phyloP scores from a whole-genome alignment of 2,888 invertebrate species.

The Ditula angustiorana region DNA sequence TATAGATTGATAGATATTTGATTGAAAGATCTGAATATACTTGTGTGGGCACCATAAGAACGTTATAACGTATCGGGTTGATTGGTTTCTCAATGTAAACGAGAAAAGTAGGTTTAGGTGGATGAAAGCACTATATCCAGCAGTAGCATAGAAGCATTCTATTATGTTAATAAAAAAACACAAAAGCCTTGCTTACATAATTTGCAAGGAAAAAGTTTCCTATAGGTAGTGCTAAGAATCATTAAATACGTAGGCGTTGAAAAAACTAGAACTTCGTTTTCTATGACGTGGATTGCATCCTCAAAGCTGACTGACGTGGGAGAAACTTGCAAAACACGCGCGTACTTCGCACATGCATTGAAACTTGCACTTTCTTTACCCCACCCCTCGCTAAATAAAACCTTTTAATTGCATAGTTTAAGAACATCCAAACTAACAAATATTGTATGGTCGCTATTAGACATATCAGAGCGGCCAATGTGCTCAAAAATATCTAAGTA shows the following conservation, averaged over 20 bases:
- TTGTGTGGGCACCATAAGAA: neutral
- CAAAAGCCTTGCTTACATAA: neutral
- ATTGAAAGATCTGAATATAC: neutral
- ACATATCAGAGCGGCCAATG: no score
- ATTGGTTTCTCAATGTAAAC: neutral
- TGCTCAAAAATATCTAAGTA: no score
- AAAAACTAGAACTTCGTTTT: neutral
- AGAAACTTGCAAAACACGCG: constrained; percentile 51
- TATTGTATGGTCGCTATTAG: no score
- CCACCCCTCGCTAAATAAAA: constrained; percentile 23
- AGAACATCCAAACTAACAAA: neutral
- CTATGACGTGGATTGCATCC: neutral
- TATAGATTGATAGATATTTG: constrained; percentile 1
- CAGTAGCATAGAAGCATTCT: no score
- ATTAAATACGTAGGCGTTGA: neutral
- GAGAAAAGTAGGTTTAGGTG: no score
- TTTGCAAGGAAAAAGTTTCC: neutral
- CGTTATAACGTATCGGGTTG: neutral
- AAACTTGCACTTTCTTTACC: constrained; percentile 60
- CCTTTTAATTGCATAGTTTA: constrained; percentile 3
- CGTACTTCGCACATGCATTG: constrained; percentile 51
- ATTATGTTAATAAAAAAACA: no score
- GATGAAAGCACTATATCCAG: no score
- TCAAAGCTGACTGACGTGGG: neutral
- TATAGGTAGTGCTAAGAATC: neutral